Evolutionary conservation across 2,797 vertebrate genomes (phyloP).

Genomic region (Spinibarbus caldwelli): DNA sequence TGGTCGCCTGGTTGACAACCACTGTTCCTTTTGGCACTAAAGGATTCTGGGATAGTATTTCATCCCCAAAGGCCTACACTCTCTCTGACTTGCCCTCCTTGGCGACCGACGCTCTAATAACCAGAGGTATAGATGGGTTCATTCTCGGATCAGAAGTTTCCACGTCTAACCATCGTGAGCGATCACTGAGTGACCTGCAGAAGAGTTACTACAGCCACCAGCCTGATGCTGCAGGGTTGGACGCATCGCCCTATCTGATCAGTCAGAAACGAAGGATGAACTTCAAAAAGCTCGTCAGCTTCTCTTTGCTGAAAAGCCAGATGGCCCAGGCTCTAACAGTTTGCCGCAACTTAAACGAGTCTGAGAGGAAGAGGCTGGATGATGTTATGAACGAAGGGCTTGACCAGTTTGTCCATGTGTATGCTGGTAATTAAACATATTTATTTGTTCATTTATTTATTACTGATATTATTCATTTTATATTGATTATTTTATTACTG

Average conservation of each 20-base stretch:
- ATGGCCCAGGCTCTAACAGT: slow-evolving; percentile 67
- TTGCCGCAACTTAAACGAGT: slow-evolving; percentile 54
- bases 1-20: slow-evolving; percentile 65
- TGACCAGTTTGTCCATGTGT: slow-evolving; percentile 76
- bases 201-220: slow-evolving; percentile 78
- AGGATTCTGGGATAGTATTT: slow-evolving; percentile 86
- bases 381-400: slow-evolving; percentile 65
- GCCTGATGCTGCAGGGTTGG: slow-evolving; percentile 63
- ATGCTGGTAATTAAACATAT: slow-evolving; percentile 75
- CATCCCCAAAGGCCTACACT: slow-evolving; percentile 77
- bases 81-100: slow-evolving; percentile 65
- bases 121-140: slow-evolving; percentile 86
- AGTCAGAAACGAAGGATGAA: slow-evolving; percentile 74
- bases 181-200: slow-evolving; percentile 76
- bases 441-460: neutral
- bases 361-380: slow-evolving; percentile 59
- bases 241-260: slow-evolving; percentile 65
- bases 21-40: slow-evolving; percentile 66
- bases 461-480: too few relatives aligned
- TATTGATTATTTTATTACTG: too few relatives aligned
- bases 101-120: slow-evolving; percentile 79
- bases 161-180: slow-evolving; percentile 4
- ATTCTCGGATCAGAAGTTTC: slow-evolving; percentile 76
- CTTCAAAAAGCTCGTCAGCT: slow-evolving; percentile 65
- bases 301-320: slow-evolving; percentile 68